Base-by-base conservation (phyloP, 92 coral and sea anemone species). In the Montipora capitata region DNA sequence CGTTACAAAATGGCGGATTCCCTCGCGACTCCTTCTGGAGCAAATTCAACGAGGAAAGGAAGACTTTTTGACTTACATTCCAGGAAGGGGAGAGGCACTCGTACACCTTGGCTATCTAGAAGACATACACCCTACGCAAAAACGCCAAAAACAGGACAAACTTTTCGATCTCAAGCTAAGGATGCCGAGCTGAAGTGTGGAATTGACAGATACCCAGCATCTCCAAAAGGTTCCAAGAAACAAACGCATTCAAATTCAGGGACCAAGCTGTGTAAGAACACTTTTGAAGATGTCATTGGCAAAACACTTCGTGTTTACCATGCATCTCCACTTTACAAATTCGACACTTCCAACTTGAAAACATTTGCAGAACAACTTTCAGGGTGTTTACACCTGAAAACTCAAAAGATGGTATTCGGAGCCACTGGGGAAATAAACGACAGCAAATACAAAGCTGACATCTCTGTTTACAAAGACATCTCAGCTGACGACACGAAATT, bases 221-320 rank as follows among this genome's bases (percentile, higher is more conserved):
- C 61, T 54, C 45, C 45, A 11, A 13, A 27, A 44, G 40, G 40
- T 82, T 44, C 43, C 63, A 20, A 76, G 61, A 13, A 54, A 12
- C 12, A 54, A 14, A 43, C 79, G 66, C 67, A 65, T 44, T 18
- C 73, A 68, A 77, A 66, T 66, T 70, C 89, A 39, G 82, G 58
- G 48, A 20, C n/a, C 52, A 51, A 16, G 76, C 77, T 41, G 16
- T 41, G 58, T 40, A 41, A 42, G 44, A 45, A 58, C 56, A 59
- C 61, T 10, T 68, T 89, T 74, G 77, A 65, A 68, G 78, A 81
- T n/a, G 56, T 93, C 66, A 87, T 91, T 16, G 93, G 94, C 68
- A 98, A 96, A 85, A 92, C 99, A 17, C 96, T 98, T 92, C 88
- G 98, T 63, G 93, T 98, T 6, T 78, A 93, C 77, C 89, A 91